Conservation (phyloP, 35 echinoderm and acorn worm genomes). For the Holothuria glaberrima region DNA sequence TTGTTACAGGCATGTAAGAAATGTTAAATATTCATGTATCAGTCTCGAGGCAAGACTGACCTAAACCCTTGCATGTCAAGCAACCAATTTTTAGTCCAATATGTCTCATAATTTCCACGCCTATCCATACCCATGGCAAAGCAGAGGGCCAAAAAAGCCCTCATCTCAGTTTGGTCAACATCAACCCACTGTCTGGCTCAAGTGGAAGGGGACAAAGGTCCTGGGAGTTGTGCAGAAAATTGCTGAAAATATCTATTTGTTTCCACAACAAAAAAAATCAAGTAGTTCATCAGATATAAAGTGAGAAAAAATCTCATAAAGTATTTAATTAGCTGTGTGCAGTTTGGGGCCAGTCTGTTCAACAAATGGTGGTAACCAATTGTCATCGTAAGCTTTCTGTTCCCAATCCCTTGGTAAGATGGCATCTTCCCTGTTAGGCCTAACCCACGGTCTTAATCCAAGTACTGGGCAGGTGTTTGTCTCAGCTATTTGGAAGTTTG, state of each 20-base stretch:
- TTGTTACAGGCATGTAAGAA: not conserved
- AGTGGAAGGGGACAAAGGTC: not conserved
- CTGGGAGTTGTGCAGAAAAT: no score
- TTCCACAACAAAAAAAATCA: slow-evolving; percentile 6
- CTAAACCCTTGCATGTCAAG: no score
- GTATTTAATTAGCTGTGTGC: not conserved
- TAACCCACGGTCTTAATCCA: not conserved
- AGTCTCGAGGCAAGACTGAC: not conserved
- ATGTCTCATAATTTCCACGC: no score
- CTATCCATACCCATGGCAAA: slow-evolving; percentile 9
- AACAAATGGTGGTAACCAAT: not conserved
- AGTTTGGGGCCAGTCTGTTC: not conserved
- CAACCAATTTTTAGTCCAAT: no score
- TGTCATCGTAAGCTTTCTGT: slow-evolving; percentile 1
- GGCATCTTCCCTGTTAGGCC: no score
- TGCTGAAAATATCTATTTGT: slow-evolving; percentile 18
- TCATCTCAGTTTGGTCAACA: not conserved
- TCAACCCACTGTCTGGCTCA: not conserved
- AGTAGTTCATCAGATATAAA: not conserved
- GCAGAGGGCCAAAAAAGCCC: not conserved
- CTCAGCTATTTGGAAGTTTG: not conserved
- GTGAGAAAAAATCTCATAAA: not conserved
- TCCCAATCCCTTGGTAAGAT: slow-evolving; percentile 4
- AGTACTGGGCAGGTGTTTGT: not conserved
- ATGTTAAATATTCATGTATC: not conserved